Evolutionary conservation across 2,797 vertebrate species (phyloP).

Genomic region (Poeciliopsis gracilis): DNA sequence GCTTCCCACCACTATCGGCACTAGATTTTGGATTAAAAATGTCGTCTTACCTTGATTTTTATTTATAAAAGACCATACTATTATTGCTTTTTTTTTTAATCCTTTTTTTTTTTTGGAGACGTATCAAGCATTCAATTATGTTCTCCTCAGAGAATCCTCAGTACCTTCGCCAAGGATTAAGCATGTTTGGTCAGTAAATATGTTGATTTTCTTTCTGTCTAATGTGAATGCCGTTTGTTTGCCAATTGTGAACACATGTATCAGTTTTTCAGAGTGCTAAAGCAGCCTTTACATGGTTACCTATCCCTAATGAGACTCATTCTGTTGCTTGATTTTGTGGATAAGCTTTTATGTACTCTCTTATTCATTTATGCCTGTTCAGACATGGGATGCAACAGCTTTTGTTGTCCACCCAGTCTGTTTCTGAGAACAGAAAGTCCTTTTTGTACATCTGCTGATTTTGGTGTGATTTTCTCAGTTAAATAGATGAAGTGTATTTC

Average conservation of each 20-base stretch:
- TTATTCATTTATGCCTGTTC: slow-evolving; percentile 31
- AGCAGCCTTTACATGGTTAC: not conserved
- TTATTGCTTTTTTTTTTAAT: slow-evolving; percentile 29
- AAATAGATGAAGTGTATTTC: slow-evolving; percentile 36
- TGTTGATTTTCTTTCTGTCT: slow-evolving; percentile 18
- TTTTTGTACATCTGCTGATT: slow-evolving; percentile 60
- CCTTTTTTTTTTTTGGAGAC: slow-evolving; percentile 60
- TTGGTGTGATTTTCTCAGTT: slow-evolving; percentile 57
- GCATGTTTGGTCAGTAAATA: slow-evolving; percentile 86
- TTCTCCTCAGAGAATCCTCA: slow-evolving; percentile 86
- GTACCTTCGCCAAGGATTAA: slow-evolving; percentile 85
- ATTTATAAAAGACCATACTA: slow-evolving; percentile 53
- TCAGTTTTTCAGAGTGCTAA: not conserved
- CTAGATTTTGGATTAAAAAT: slow-evolving; percentile 65
- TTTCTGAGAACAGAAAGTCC: slow-evolving; percentile 60
- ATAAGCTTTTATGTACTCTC: slow-evolving; percentile 1
- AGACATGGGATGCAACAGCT: slow-evolving; percentile 35
- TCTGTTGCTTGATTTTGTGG: slow-evolving; percentile 6
- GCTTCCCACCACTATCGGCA: slow-evolving; percentile 60
- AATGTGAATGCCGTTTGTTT: not conserved
- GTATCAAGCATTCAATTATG: slow-evolving; percentile 71
- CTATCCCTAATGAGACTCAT: not conserved
- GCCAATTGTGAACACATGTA: not conserved
- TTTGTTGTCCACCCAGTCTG: slow-evolving; percentile 46
- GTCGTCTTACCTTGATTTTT: slow-evolving; percentile 51